Percentiles rank a stretch among this genome's conserved stretches.
These are phyloP conservation scores for Sminthopsis crassicaudata DNA, from an alignment of 2,113 vertebrate genomes.

Conservation along the genomic window DNA sequence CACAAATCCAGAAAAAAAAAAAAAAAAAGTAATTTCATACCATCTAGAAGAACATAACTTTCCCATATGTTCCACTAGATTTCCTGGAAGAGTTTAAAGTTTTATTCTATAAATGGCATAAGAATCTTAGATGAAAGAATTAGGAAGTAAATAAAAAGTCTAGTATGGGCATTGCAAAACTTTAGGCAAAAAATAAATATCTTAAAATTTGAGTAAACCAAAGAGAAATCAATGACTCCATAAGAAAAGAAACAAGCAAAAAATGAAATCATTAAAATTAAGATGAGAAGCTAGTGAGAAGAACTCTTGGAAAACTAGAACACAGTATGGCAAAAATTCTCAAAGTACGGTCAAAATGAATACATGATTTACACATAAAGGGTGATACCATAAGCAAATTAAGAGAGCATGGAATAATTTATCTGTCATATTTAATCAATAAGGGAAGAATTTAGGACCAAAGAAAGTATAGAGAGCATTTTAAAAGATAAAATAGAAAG, in stretches of 20 bases:
- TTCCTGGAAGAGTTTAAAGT: neutral
- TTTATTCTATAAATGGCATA: neutral
- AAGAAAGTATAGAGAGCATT: neutral
- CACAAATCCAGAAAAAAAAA: neutral
- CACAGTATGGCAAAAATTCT: too few species aligned
- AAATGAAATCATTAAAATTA: neutral
- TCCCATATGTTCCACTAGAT: neutral
- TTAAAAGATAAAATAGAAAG: neutral
- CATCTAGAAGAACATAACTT: neutral
- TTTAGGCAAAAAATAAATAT: neutral
- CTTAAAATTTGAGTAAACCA: neutral
- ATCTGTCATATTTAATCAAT: neutral
- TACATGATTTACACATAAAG: neutral
- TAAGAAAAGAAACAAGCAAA: neutral
- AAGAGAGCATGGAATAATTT: neutral
- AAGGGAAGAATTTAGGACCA: neutral
- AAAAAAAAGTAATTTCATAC: neutral
- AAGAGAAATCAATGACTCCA: neutral
- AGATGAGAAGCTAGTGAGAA: neutral
- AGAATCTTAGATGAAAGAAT: neutral
- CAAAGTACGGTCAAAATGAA: neutral
- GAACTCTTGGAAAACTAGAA: too few species aligned
- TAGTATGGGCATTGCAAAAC: neutral
- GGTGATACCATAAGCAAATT: neutral
- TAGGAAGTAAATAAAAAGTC: neutral